Evolutionary conservation across 2,797 vertebrate genomes (phyloP).

Genomic region (Limnodromus scolopaceus): DNA sequence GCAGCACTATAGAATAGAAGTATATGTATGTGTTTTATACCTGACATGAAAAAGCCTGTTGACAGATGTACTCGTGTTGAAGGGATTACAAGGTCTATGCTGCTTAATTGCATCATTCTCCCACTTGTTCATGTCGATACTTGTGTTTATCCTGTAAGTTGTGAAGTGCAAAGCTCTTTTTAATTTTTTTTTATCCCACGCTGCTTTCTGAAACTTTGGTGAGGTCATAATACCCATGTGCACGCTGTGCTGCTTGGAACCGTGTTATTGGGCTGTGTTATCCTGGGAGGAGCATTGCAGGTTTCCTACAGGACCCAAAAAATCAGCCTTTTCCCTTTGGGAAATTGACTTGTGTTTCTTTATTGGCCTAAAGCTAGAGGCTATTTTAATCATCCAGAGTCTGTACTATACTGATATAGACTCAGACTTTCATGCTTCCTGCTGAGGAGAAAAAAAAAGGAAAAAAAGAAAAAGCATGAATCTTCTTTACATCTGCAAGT

Average conservation of each 20-base stretch:
- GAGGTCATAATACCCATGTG: not conserved
- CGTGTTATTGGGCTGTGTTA: not conserved
- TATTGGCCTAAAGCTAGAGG: not conserved
- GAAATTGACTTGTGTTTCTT: not conserved
- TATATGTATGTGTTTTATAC: not conserved
- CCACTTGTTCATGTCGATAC: not conserved
- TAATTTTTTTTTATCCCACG: not conserved
- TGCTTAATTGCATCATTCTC: not conserved
- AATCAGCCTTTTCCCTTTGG: not conserved
- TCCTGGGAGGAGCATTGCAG: not conserved
- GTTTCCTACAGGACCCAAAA: not conserved
- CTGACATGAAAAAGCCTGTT: not conserved
- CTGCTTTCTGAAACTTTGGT: not conserved
- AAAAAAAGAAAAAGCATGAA: too few species aligned
- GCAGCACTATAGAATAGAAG: not conserved
- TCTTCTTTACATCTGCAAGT: not conserved
- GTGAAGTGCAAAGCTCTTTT: not conserved
- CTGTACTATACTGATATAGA: not conserved
- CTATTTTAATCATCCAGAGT: not conserved
- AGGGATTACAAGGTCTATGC: not conserved
- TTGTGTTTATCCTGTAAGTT: not conserved
- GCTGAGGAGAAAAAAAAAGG: not conserved
- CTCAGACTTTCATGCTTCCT: not conserved
- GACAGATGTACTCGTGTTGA: not conserved
- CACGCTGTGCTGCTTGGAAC: not conserved